Evolutionary conservation across 2,797 vertebrate species (phyloP).

Genomic region (Halcyon smyrnensis): DNA sequence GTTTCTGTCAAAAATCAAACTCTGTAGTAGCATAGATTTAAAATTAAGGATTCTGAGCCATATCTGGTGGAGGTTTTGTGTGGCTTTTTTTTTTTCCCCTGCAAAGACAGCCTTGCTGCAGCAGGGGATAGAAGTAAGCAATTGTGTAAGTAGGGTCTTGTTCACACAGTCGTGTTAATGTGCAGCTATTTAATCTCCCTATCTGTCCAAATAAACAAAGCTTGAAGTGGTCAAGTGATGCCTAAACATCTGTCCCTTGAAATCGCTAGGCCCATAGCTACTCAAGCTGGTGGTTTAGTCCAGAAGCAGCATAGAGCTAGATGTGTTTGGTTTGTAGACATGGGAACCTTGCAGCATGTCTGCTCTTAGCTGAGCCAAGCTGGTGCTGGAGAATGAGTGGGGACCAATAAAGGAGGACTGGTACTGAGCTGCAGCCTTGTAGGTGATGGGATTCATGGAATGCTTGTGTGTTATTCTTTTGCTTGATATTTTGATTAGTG

Average conservation of each 20-base stretch:
- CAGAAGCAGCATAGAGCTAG: not conserved
- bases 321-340: not conserved
- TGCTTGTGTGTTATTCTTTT: not conserved
- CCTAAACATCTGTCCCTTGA: not conserved
- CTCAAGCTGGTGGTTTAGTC: not conserved
- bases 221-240: not conserved
- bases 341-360: accelerated
- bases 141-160: not conserved
- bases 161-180: not conserved
- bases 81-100: not conserved
- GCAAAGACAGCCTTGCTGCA: not conserved
- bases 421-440: not conserved
- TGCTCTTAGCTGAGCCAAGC: not conserved
- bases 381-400: not conserved
- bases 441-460: not conserved
- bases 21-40: not conserved
- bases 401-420: not conserved
- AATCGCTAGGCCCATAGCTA: not conserved
- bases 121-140: not conserved
- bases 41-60: not conserved
- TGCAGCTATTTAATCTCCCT: not conserved
- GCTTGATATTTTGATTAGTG: not conserved
- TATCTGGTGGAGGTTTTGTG: not conserved
- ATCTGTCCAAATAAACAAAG: constrained; percentile 8
- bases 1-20: not conserved